Evolutionary conservation across 1,140 invertebrate genomes (phyloP).

Genomic region (Drosophila truncata): DNA sequence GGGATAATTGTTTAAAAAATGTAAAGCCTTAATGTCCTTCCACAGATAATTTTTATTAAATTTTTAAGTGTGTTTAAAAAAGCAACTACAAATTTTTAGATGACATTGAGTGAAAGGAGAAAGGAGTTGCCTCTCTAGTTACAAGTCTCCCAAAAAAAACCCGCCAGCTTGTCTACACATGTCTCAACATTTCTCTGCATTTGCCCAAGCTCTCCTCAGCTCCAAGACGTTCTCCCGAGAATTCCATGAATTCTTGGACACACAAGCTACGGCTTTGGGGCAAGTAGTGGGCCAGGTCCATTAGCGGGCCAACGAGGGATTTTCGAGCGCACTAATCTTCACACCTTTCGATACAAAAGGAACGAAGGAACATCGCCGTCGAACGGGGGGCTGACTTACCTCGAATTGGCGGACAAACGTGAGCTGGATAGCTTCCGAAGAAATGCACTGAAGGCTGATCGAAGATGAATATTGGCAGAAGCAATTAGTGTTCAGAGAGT

Average conservation of each 20-base stretch:
- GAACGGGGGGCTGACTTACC: constrained; percentile 46
- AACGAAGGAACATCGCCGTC: constrained; percentile 11
- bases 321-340: constrained; percentile 75
- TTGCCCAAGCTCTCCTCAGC: constrained; percentile 37
- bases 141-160: constrained; percentile 3
- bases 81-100: not conserved
- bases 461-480: constrained; percentile 57
- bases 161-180: constrained; percentile 68
- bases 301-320: constrained; percentile 47
- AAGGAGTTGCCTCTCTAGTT: constrained; percentile 17
- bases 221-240: constrained; percentile 17
- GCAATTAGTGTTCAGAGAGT: constrained; percentile 60
- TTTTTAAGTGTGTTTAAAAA: not conserved
- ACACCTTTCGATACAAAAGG: constrained; percentile 66
- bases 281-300: constrained; percentile 46
- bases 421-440: constrained; percentile 73
- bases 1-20: not conserved
- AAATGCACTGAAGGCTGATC: constrained; percentile 61
- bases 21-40: not conserved
- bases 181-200: constrained; percentile 18
- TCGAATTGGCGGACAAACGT: constrained; percentile 75
- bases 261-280: constrained; percentile 29
- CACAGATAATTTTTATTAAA: no score
- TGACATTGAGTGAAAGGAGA: constrained; percentile 28
- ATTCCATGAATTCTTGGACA: constrained; percentile 70